Evolutionary conservation across 2,888 invertebrate genomes (phyloP), one percentile per base, ranked within the genome.

Genomic region (Cyclophora punctaria): DNA sequence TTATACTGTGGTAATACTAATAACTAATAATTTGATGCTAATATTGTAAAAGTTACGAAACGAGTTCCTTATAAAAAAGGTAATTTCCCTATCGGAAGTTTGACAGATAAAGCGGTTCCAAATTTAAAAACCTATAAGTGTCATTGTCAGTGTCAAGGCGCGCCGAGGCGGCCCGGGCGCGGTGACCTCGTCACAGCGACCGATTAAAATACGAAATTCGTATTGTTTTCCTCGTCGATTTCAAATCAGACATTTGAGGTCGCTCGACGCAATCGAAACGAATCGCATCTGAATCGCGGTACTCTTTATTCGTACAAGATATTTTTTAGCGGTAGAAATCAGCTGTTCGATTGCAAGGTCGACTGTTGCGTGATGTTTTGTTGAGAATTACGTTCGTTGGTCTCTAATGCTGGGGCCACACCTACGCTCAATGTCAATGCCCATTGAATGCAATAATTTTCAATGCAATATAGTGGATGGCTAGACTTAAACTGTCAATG

Each of bases 181-280:
- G 41, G 59, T 58, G 69, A 63, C 75, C 75, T 74, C 63, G 69
- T 61, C 54, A 53, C 56, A 41, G 58, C 58, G 55, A 56, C 60
- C 66, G 68, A 66, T 69, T 63, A 60, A 63, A 69, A 67, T 70
- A 66, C 66, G 62, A 71, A 73, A 67, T 65, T 64, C 54, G 55
- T 60, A 65, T 71, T 72, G 70, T 73, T 78, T 77, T 76, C 76
- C 73, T 75, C 64, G 62, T 67, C 67, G 60, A 75, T 76, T 77
- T 66, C 69, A 77, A 79, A 77, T 71, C 74, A 62, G 58, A 53
- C 62, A 58, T 45, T 53, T 66, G 67, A 75, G 76, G 77, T 68
- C 75, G 64, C 63, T 5, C 4, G 20, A 44, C 68, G 72, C 73
- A 76, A 77, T 72, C 69, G 65, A 53, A 63, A 60, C 72, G 63